phyloP scores from a whole-genome alignment of 2,113 vertebrate species.

The Elachura formosa region DNA sequence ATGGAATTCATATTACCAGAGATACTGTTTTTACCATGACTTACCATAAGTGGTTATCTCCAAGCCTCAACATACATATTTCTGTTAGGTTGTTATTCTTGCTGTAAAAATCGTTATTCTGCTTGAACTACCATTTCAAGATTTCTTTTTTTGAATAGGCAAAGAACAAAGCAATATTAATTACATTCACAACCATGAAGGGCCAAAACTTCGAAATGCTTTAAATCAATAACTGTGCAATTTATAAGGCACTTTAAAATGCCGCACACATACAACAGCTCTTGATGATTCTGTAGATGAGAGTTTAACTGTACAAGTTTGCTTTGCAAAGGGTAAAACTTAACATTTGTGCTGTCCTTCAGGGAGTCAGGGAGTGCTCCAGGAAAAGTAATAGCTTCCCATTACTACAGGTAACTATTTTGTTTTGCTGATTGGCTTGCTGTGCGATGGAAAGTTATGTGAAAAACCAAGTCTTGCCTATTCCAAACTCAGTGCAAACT shows the following conservation, averaged over 20 bases:
- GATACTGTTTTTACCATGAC: neutral
- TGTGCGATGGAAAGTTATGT: slow-evolving; percentile 1
- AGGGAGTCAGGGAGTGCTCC: slow-evolving; percentile 54
- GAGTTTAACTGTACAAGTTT: neutral
- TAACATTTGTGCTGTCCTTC: slow-evolving; percentile 8
- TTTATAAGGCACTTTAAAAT: neutral
- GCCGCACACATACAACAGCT: neutral
- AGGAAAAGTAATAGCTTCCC: slow-evolving; percentile 60
- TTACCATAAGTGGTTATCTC: neutral
- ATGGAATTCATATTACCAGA: neutral
- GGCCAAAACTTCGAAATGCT: neutral
- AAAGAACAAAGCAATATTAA: neutral
- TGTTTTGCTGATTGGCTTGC: slow-evolving; percentile 29
- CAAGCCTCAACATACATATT: neutral
- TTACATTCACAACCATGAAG: neutral
- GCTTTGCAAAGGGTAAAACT: slow-evolving; percentile 3
- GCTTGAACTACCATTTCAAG: neutral
- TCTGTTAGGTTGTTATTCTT: neutral
- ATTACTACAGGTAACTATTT: slow-evolving; percentile 47
- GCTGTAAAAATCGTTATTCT: neutral
- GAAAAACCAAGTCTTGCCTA: neutral
- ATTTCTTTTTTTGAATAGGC: neutral
- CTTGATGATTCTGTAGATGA: neutral
- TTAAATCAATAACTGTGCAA: neutral
- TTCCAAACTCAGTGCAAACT: neutral